A percentile compares a stretch with the other conserved stretches of the same genome.
Evolutionary conservation across 1,140 invertebrate species (phyloP).

Genomic region (Vanessa tameamea): DNA sequence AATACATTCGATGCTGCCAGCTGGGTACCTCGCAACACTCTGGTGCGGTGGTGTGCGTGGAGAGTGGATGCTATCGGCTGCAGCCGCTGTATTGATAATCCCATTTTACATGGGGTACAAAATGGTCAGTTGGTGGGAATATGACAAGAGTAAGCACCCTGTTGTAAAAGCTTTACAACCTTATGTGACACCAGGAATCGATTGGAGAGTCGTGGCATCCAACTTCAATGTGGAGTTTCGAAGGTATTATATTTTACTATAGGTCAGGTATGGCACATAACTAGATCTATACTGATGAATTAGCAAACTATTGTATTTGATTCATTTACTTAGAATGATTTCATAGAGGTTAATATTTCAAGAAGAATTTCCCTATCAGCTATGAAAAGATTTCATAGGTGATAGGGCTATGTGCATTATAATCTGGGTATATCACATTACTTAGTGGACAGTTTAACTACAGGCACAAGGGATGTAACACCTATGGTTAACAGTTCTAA

Average conservation of each 20-base stretch:
- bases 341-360: too few species aligned
- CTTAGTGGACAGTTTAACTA: too few species aligned
- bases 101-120: constrained; percentile 67
- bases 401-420: too few species aligned
- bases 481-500: too few species aligned
- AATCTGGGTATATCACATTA: too few species aligned
- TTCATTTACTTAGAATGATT: too few species aligned
- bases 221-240: constrained; percentile 90
- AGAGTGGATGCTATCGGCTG: constrained; percentile 64
- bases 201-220: constrained; percentile 85
- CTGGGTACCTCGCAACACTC: constrained; percentile 83
- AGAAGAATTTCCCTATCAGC: too few species aligned
- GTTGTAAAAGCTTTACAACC: constrained; percentile 84
- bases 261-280: too few species aligned
- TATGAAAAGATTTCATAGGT: too few species aligned
- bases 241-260: constrained; percentile 74
- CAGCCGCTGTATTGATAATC: constrained; percentile 55
- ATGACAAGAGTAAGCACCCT: constrained; percentile 88
- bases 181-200: constrained; percentile 83
- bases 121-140: constrained; percentile 84
- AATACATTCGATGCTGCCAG: constrained; percentile 85
- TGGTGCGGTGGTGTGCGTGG: constrained; percentile 57
- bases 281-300: too few species aligned
- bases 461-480: too few species aligned
- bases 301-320: too few species aligned